Evolutionary conservation across 1,140 invertebrate genomes (phyloP), one percentile per base, ranked within the genome.

Genomic region (Orius laevigatus): DNA sequence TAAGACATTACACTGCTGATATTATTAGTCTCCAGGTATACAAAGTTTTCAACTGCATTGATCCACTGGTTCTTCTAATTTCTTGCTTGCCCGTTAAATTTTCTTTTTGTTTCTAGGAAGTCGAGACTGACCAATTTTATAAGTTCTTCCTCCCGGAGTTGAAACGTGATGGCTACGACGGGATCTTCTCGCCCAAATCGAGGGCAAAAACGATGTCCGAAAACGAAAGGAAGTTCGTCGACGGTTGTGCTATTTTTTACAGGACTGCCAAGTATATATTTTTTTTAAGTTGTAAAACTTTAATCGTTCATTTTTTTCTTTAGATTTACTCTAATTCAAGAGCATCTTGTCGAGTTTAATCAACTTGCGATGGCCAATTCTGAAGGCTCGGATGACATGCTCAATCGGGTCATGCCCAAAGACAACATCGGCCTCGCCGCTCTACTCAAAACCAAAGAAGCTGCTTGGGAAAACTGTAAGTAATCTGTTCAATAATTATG

Each of bases 231-330:
- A 97, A 96, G 67, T 91, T 88, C 67, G 96, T 99, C 5, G 96
- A 99, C 67, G 96, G 96, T 51, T 98, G 95, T 73, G 94, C 95
- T 50, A 97, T 99, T 57, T 98, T 99, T 69, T 99, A 81, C 68
- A 73, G 85, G 66, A 83, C 79, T 59, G 78, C 81, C 59, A 98
- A 98, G 92, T 96, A 68, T 10, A 14, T 38, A 16, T 38, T 38
- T 38, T 38, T 16, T 3, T 3, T 12, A 14, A 38, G 5, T 38
- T 38, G 3, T 38, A 12, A 38, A 14, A 38, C 10, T 14, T 38
- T 38, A 10, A 38, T 38, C n/a, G 8, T 14, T 56, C 10, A 38
- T 45, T 57, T 56, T 54, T 46, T 60, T 64, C 64, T 57, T 15
- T 64, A 96, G 92, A 71, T 98, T 98, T 67, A 76, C 78, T 19